Evolutionary conservation across 2,797 vertebrate genomes (phyloP), one percentile per base, ranked within the genome.

Genomic region (Spinus pinus): DNA sequence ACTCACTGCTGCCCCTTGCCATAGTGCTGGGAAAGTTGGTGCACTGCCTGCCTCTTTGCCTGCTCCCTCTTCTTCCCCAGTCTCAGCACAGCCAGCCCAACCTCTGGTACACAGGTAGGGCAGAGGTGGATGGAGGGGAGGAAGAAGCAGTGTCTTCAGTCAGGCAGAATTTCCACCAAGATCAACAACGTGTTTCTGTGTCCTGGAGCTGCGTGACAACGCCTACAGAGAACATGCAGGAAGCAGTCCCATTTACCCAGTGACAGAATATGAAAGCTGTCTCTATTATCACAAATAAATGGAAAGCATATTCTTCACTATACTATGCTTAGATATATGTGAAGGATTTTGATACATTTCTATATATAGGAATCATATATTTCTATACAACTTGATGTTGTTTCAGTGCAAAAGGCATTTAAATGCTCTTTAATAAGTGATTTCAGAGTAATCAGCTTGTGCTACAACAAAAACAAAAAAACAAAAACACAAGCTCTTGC

Each of bases 381-480:
- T 79, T 90, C 64, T 80, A 27, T 67, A 72, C 30, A 53, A 47
- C 47, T 74, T 84, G 19, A 77, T 94, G 75, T 39, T 95, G 41
- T 90, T 88, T 94, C 50, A 53, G 28, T 69, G 56, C 83, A 91
- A 83, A 94, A 93, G 95, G 69, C 97, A 98, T 98, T 97, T 95
- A 80, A 95, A 73, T 95, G 73, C 91, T 92, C 93, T 98, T 98
- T 98, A 98, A 98, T 98, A 97, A 96, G 95, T 94, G 97, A 98
- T 98, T 98, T 98, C 85, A 95, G 98, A 86, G 98, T 98, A 98
- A 99, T 99, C 98, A 98, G 97, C 97, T 98, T 98, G 98, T 97
- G 97, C 97, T 98, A 97, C 81, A 98, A 98, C 98, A 98, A 98
- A 96, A 98, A 84, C 95, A 94, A 96, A 89, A 89, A 91, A 91